Evolutionary conservation across 2,888 invertebrate genomes (phyloP).

Genomic region (Cryptosula pallasiana): DNA sequence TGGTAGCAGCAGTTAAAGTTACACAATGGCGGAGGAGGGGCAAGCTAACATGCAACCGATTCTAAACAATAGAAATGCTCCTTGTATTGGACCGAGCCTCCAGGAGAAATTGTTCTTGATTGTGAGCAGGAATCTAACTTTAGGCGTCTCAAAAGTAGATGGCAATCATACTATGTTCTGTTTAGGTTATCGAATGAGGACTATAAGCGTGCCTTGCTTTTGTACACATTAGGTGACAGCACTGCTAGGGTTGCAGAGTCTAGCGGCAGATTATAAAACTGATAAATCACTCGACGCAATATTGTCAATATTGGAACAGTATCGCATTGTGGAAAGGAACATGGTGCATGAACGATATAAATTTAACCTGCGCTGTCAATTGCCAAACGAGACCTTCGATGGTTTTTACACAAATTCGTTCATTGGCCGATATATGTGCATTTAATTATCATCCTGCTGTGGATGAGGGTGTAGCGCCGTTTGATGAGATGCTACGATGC

Average conservation of each 20-base stretch:
- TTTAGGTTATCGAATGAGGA: neutral
- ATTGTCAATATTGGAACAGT: neutral
- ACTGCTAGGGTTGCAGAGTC: neutral
- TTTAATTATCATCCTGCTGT: constrained; percentile 9
- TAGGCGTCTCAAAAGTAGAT: neutral
- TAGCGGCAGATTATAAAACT: neutral
- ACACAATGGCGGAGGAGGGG: neutral
- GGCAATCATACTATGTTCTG: neutral
- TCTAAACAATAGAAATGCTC: neutral
- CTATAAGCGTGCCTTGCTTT: neutral
- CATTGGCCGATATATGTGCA: neutral
- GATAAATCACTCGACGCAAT: neutral
- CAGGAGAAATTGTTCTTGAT: neutral
- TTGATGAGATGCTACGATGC: neutral
- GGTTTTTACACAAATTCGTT: neutral
- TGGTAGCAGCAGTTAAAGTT: neutral
- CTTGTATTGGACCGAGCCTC: neutral
- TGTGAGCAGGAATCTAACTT: neutral
- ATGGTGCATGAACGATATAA: neutral
- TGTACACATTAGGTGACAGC: neutral
- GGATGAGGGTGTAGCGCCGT: neutral
- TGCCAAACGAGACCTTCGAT: constrained; percentile 2
- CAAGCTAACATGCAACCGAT: neutral
- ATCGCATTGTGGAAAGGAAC: neutral
- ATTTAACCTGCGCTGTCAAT: neutral